phyloP scores from a whole-genome alignment of 2,888 invertebrate species.

The Eupithecia pulchellata region DNA sequence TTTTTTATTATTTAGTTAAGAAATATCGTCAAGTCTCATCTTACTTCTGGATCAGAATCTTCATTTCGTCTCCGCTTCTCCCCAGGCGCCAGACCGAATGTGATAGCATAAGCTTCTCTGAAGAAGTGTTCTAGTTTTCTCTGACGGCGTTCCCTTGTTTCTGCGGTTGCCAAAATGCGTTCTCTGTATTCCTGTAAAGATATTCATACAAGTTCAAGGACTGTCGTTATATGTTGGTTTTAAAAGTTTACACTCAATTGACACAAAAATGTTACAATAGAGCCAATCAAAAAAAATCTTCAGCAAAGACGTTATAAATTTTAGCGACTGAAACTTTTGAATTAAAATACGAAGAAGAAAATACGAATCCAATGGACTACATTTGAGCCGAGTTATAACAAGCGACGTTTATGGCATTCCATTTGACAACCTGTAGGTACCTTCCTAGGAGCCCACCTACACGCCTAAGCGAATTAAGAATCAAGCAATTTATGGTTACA shows the following conservation, averaged over 20 bases:
- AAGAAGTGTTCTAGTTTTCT: slow-evolving; percentile 97
- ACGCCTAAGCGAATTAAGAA: not conserved
- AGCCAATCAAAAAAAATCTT: too few relatives aligned
- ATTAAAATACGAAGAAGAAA: too few relatives aligned
- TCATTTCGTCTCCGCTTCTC: slow-evolving; percentile 91
- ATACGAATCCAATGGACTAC: not conserved
- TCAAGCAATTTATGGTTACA: too few relatives aligned
- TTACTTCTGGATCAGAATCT: slow-evolving; percentile 91
- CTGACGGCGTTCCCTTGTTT: slow-evolving; percentile 96
- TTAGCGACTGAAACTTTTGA: too few relatives aligned
- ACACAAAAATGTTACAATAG: too few relatives aligned
- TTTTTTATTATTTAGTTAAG: not conserved
- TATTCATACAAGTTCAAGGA: not conserved
- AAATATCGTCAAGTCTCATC: not conserved
- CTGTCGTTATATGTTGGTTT: not conserved
- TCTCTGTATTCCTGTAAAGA: slow-evolving; percentile 88
- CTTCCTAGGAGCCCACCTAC: too few relatives aligned
- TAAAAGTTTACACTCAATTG: not conserved
- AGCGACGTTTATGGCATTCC: not conserved
- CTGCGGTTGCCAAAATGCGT: slow-evolving; percentile 95
- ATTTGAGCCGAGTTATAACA: slow-evolving; percentile 8
- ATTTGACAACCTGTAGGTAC: not conserved
- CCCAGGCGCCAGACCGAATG: slow-evolving; percentile 95
- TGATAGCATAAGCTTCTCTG: slow-evolving; percentile 96
- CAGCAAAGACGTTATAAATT: too few relatives aligned